phyloP scores from a whole-genome alignment of 2,113 vertebrate species.

The Callipepla squamata region DNA sequence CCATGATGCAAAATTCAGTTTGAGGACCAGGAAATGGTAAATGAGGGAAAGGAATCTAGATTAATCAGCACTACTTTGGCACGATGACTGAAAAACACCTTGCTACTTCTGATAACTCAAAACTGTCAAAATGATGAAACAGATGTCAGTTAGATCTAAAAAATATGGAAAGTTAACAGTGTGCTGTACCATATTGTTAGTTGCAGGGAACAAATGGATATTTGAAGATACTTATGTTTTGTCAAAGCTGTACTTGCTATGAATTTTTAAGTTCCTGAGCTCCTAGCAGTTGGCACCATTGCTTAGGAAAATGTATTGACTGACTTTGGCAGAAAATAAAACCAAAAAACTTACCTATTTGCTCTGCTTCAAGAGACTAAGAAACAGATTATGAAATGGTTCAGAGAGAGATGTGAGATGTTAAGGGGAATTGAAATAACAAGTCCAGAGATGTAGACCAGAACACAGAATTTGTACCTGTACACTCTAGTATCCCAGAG shows the following conservation, averaged over 20 bases:
- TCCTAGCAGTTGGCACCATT: neutral
- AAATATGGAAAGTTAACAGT: fast-evolving
- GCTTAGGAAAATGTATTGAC: neutral
- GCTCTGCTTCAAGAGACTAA: neutral
- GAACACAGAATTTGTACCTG: neutral
- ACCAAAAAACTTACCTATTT: neutral
- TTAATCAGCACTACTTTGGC: neutral
- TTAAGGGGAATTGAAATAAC: neutral
- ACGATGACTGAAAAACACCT: neutral
- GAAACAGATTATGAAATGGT: neutral
- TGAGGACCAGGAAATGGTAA: neutral
- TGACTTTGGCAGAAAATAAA: neutral
- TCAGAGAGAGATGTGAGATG: fast-evolving
- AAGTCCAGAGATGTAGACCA: neutral
- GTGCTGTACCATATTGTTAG: neutral
- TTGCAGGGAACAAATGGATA: neutral
- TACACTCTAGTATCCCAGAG: neutral
- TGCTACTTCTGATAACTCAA: neutral
- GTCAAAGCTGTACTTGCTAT: neutral
- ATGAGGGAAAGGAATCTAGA: neutral
- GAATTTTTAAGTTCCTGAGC: neutral
- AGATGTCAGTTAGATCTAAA: neutral
- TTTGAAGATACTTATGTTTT: neutral
- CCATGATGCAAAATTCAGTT: neutral
- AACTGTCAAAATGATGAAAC: neutral